A percentile compares a stretch with the other conserved stretches of the same genome.
These are phyloP conservation scores for Stegophylla sp. DNA, from an alignment of 2,888 invertebrate genomes.

Conservation along the genomic window DNA sequence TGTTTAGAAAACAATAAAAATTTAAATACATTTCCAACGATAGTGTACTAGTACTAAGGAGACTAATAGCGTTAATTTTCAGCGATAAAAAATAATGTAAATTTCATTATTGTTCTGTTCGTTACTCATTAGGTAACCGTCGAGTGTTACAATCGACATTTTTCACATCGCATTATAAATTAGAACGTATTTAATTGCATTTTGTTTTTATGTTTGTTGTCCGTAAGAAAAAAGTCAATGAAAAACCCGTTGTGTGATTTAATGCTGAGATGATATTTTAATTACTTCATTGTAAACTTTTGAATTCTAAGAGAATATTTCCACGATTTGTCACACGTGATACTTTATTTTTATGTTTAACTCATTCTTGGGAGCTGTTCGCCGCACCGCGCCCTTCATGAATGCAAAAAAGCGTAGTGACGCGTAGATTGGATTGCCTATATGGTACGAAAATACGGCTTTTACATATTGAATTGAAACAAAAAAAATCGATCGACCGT, in stretches of 20 bases:
- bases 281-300: too few relatives aligned
- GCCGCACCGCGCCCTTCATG: neutral
- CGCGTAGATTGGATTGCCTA: neutral
- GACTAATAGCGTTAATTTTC: slow-evolving; percentile 14
- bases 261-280: too few relatives aligned
- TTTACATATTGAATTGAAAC: neutral
- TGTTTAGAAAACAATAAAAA: neutral
- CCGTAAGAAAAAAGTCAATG: neutral
- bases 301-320: neutral
- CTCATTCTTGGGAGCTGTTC: neutral
- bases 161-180: neutral
- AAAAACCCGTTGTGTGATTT: too few relatives aligned
- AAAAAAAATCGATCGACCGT: slow-evolving; percentile 18
- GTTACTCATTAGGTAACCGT: neutral
- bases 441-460: neutral
- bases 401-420: neutral
- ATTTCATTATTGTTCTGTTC: neutral
- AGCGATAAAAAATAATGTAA: neutral
- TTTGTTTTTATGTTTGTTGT: neutral
- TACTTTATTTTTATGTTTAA: neutral
- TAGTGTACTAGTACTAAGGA: neutral
- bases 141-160: neutral
- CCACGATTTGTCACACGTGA: neutral
- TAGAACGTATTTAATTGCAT: neutral
- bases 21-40: too few relatives aligned